phyloP scores from a whole-genome alignment of 2,797 vertebrate species.

The Glossophaga mutica region DNA sequence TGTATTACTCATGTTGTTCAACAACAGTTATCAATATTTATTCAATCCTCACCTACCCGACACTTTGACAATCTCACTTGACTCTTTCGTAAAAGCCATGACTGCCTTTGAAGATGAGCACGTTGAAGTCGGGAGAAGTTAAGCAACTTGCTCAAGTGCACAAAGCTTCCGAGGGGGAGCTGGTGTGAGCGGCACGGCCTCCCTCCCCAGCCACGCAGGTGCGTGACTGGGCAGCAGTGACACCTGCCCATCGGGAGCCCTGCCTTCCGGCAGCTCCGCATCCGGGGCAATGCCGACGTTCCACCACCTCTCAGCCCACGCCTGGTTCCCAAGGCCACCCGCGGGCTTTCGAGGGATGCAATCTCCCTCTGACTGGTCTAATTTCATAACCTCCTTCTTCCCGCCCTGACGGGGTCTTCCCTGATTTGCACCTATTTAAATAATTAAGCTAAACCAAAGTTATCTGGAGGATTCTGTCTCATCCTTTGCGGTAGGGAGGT shows the following conservation, averaged over 20 bases:
- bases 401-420: neutral
- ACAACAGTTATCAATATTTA: neutral
- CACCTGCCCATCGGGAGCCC: no score
- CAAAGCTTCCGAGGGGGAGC: neutral
- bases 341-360: neutral
- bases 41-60: neutral
- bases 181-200: neutral
- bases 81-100: neutral
- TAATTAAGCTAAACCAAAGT: neutral
- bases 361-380: neutral
- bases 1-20: neutral
- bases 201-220: neutral
- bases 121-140: neutral
- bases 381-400: neutral
- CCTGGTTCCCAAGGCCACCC: neutral
- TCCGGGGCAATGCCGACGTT: neutral
- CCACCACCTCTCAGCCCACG: neutral
- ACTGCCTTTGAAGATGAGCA: neutral
- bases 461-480: neutral
- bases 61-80: neutral
- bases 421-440: neutral
- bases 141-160: neutral
- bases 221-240: neutral
- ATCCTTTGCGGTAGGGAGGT: neutral
- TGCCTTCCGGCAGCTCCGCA: neutral